Evolutionary conservation across 2,888 invertebrate genomes (phyloP).

Genomic region (Cephus sareptanus): DNA sequence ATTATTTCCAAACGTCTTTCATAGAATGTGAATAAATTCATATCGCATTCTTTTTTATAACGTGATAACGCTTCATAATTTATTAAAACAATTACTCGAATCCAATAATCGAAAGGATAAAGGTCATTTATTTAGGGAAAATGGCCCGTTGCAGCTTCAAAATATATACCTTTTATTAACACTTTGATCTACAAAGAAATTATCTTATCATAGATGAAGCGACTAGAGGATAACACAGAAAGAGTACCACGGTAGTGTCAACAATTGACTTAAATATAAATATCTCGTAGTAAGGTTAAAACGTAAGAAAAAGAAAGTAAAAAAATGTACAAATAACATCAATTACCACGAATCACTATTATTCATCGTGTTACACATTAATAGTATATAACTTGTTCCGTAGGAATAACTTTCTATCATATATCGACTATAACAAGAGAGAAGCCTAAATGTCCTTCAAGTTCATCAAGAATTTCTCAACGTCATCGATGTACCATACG

Average conservation of each 20-base stretch:
- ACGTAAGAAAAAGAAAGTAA: not conserved
- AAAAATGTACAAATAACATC: not conserved
- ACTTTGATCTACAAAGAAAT: not conserved
- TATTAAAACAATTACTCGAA: not conserved
- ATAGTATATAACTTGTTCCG: not conserved
- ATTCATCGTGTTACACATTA: not conserved
- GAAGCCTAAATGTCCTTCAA: not conserved
- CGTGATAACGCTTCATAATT: not conserved
- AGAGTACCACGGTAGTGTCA: not conserved
- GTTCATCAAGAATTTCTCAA: not conserved
- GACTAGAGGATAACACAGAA: not conserved
- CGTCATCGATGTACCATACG: not conserved
- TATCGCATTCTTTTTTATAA: too few species aligned
- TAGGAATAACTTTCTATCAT: not conserved
- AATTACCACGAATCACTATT: not conserved
- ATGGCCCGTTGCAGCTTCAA: not conserved
- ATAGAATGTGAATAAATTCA: too few species aligned
- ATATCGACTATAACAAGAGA: not conserved
- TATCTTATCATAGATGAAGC: not conserved
- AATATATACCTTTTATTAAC: conserved; percentile 4
- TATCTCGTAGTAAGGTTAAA: not conserved
- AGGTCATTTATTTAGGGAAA: not conserved
- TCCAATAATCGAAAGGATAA: not conserved
- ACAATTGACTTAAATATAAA: not conserved
- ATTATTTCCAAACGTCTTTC: too few species aligned